phyloP scores from a whole-genome alignment of 2,113 vertebrate genomes.

The Spea bombifrons region DNA sequence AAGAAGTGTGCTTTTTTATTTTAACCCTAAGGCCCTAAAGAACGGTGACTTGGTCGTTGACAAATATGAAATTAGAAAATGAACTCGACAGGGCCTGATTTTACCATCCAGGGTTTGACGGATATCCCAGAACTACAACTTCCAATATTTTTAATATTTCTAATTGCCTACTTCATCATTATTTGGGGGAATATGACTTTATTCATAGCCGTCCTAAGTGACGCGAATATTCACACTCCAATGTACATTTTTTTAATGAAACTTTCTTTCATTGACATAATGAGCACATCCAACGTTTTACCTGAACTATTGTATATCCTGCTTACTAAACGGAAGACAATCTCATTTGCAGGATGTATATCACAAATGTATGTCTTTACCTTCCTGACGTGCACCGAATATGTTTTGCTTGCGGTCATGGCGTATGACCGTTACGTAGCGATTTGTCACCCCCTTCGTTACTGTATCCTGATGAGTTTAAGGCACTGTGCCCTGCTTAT shows the following conservation, averaged over 20 bases:
- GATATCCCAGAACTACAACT: slow-evolving; percentile 44
- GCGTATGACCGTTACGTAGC: slow-evolving; percentile 36
- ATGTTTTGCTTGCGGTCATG: slow-evolving; percentile 46
- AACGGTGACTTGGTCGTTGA: too few species aligned
- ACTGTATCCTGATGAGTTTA: slow-evolving; percentile 46
- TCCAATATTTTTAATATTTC: slow-evolving; percentile 53
- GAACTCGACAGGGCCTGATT: too few species aligned
- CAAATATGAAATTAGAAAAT: too few species aligned
- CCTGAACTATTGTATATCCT: too few species aligned
- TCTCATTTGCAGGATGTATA: slow-evolving; percentile 48
- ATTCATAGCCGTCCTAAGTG: slow-evolving; percentile 22
- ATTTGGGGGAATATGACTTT: slow-evolving; percentile 54
- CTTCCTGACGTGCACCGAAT: slow-evolving; percentile 48
- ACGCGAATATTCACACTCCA: slow-evolving; percentile 41
- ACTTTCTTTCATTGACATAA: slow-evolving; percentile 27
- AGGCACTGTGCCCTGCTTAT: slow-evolving; percentile 48
- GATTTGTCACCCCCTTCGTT: slow-evolving; percentile 49
- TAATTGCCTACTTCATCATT: slow-evolving; percentile 54
- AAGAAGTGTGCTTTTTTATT: too few species aligned
- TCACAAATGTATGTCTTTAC: slow-evolving; percentile 51
- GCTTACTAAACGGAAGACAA: too few species aligned
- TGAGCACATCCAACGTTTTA: neutral
- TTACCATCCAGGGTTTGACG: slow-evolving; percentile 48
- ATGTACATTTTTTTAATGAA: slow-evolving; percentile 49
- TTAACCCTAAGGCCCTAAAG: too few species aligned